Evolutionary conservation across 2,113 vertebrate species (phyloP).

Genomic region (Dolichotis patagonum): DNA sequence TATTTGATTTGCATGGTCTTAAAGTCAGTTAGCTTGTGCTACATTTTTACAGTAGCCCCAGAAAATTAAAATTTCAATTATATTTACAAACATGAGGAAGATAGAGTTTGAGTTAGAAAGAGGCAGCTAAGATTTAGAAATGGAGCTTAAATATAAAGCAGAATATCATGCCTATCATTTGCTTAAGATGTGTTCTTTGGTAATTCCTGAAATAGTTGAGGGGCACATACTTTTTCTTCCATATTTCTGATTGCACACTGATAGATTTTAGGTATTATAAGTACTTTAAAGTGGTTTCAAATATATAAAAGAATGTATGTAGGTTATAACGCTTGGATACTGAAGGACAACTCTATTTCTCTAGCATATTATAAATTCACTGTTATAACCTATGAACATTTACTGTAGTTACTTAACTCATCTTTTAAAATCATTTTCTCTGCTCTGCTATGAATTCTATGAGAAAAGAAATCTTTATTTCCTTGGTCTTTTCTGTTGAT

Average conservation of each 20-base stretch:
- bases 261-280: neutral
- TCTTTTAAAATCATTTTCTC: neutral
- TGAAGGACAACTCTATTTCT: neutral
- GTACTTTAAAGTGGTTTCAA: neutral
- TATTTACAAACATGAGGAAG: neutral
- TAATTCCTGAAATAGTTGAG: neutral
- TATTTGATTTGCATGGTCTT: neutral
- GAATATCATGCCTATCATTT: neutral
- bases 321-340: neutral
- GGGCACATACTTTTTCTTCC: accelerated
- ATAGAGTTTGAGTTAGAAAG: neutral
- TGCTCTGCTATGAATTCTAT: neutral
- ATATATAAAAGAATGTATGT: too few relatives aligned
- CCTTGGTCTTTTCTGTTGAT: neutral
- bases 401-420: neutral
- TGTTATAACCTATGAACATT: neutral
- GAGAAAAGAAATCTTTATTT: neutral
- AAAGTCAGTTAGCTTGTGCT: neutral
- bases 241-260: neutral
- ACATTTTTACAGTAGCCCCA: neutral
- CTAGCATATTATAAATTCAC: neutral
- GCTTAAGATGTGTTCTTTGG: neutral
- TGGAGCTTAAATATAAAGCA: neutral
- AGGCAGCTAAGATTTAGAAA: neutral
- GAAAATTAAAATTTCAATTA: neutral